These are phyloP conservation scores for Hemicordylus capensis DNA, from an alignment of 2,113 vertebrate genomes.

Conservation along the genomic window DNA sequence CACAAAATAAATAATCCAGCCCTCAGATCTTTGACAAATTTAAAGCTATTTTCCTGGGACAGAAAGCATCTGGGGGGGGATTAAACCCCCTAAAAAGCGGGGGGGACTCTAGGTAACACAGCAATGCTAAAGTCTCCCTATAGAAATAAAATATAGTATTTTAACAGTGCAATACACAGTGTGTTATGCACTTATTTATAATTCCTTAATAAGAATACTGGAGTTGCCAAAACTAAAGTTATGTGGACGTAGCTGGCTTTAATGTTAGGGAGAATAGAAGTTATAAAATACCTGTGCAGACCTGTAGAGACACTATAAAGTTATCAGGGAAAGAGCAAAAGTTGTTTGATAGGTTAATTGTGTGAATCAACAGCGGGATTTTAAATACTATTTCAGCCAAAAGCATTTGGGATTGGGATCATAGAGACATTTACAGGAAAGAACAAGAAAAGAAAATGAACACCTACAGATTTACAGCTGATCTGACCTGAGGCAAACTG, in stretches of 20 bases:
- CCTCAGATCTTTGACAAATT: neutral
- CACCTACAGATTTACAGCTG: neutral
- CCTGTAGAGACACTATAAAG: neutral
- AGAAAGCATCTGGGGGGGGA: neutral
- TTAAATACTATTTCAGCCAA: neutral
- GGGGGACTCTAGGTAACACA: too few species aligned
- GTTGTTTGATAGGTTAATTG: neutral
- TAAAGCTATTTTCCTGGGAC: neutral
- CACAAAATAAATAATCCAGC: neutral
- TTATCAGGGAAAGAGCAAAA: neutral
- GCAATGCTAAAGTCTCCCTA: neutral
- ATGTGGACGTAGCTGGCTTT: neutral
- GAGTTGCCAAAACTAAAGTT: neutral
- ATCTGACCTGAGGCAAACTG: conserved; percentile 12
- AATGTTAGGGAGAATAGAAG: neutral
- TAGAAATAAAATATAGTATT: neutral
- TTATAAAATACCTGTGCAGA: neutral
- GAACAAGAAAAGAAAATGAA: conserved; percentile 1
- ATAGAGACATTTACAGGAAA: neutral
- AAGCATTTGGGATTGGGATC: neutral
- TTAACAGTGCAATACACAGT: neutral
- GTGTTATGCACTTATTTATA: neutral
- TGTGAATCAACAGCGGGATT: neutral
- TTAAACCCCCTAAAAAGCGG: too few species aligned
- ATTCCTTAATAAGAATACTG: too few species aligned